Conservation (phyloP, 1,140 invertebrate genomes). For the Oscheius sp. region DNA sequence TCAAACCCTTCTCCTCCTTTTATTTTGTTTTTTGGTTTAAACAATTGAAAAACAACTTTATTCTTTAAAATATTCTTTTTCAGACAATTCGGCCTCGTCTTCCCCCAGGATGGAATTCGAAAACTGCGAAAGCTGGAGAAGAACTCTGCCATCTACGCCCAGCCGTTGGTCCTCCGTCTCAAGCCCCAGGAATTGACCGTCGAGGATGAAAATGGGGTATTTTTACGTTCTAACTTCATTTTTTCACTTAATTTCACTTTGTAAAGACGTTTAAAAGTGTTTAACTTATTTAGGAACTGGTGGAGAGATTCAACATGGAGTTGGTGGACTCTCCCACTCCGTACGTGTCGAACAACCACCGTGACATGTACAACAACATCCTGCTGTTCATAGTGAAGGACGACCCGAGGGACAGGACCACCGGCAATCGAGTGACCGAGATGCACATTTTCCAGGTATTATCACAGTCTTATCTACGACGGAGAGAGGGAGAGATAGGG, state of each 20-base stretch:
- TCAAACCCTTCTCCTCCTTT: too few relatives aligned
- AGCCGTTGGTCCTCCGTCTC: conserved; percentile 88
- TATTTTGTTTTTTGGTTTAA: too few relatives aligned
- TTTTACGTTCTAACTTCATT: conserved; percentile 9
- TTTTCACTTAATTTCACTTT: too few relatives aligned
- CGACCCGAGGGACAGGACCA: conserved; percentile 64
- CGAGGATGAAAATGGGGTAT: conserved; percentile 91
- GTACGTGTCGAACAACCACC: conserved; percentile 89
- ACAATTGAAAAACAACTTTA: too few relatives aligned
- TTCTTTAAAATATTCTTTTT: too few relatives aligned
- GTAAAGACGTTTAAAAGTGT: too few relatives aligned
- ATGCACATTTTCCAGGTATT: conserved; percentile 93
- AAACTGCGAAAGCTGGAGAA: conserved; percentile 73
- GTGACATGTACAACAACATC: conserved; percentile 97
- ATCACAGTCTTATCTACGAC: background rate
- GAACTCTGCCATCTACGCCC: conserved; percentile 91
- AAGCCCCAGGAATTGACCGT: conserved; percentile 81
- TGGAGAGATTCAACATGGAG: conserved; percentile 88
- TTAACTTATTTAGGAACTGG: conserved; percentile 72
- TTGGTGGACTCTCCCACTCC: conserved; percentile 90
- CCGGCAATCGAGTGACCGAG: conserved; percentile 71
- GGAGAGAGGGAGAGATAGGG: background rate
- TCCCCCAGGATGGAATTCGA: conserved; percentile 81
- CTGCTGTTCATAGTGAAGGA: conserved; percentile 84
- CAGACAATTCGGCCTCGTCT: conserved; percentile 59